Percentiles rank a stretch among this genome's conserved stretches.
These are phyloP conservation scores for Tiliqua scincoides DNA, from an alignment of 2,113 vertebrate genomes.

Conservation along the genomic window DNA sequence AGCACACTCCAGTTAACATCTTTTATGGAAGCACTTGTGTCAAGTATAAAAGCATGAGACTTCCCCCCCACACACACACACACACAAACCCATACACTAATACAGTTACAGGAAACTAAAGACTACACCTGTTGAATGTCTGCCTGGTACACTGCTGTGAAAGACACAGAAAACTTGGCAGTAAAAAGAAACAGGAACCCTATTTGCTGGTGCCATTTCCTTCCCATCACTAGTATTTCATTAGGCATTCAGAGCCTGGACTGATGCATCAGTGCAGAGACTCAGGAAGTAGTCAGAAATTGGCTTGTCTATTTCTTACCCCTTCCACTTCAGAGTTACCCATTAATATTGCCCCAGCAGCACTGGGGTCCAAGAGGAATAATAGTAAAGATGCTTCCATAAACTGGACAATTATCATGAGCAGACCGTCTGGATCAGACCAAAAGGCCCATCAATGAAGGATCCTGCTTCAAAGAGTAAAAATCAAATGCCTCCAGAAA, in stretches of 20 bases:
- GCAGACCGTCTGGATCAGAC: too few species aligned
- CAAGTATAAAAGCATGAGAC: background rate
- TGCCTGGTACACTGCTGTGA: background rate
- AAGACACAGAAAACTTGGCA: background rate
- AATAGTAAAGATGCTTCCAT: too few species aligned
- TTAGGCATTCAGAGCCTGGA: background rate
- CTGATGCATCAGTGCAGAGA: background rate
- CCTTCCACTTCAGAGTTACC: background rate
- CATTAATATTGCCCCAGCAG: too few species aligned
- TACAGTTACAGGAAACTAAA: too few species aligned
- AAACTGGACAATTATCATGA: too few species aligned
- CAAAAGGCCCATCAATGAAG: too few species aligned
- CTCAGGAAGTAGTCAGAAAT: background rate
- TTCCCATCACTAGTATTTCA: background rate
- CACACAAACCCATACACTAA: background rate
- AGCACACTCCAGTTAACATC: background rate
- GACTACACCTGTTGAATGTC: background rate
- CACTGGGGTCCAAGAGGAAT: too few species aligned
- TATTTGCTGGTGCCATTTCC: background rate
- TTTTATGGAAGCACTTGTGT: background rate
- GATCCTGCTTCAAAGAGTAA: too few species aligned
- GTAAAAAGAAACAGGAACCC: background rate
- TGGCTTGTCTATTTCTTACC: background rate
- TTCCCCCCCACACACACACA: too few species aligned
- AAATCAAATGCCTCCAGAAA: too few species aligned